phyloP scores from a whole-genome alignment of 2,888 invertebrate species.

The Ormyrus pomaceus region DNA sequence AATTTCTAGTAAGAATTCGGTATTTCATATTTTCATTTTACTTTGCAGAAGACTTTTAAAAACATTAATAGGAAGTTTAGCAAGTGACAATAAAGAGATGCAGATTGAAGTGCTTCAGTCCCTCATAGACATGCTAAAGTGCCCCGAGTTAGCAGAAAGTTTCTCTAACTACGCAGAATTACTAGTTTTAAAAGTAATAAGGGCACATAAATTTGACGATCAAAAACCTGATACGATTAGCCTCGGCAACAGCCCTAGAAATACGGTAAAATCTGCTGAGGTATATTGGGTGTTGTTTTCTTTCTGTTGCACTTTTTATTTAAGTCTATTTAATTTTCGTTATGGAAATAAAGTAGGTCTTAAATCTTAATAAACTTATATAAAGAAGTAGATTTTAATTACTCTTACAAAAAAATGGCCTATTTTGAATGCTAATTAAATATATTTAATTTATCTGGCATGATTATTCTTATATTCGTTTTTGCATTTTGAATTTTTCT shows the following conservation, averaged over 20 bases:
- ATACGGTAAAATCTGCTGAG: conserved; percentile 76
- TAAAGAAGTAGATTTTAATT: conserved; percentile 33
- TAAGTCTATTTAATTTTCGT: conserved; percentile 33
- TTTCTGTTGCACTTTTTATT: conserved; percentile 50
- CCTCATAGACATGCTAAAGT: conserved; percentile 89
- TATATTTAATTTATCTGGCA: conserved; percentile 20
- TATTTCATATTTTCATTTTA: conserved; percentile 3
- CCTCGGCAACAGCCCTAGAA: conserved; percentile 62
- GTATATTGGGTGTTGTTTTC: conserved; percentile 60
- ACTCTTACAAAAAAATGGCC: not conserved
- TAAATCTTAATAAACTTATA: too few relatives aligned
- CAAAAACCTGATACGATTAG: conserved; percentile 65
- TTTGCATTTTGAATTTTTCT: not conserved
- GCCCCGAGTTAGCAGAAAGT: conserved; percentile 84
- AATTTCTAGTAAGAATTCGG: not conserved
- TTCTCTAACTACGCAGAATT: conserved; percentile 95
- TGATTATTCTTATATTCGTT: not conserved
- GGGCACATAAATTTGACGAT: conserved; percentile 83
- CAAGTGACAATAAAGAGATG: conserved; percentile 80
- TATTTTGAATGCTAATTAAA: not conserved
- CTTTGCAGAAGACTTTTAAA: conserved; percentile 78
- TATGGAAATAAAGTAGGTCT: not conserved
- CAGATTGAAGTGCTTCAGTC: conserved; percentile 88
- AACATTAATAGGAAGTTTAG: conserved; percentile 85
- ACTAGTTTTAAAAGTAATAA: conserved; percentile 91